Evolutionary conservation across 2,888 invertebrate genomes (phyloP), one percentile per base, ranked within the genome.

Genomic region (Amphipoea lucens): DNA sequence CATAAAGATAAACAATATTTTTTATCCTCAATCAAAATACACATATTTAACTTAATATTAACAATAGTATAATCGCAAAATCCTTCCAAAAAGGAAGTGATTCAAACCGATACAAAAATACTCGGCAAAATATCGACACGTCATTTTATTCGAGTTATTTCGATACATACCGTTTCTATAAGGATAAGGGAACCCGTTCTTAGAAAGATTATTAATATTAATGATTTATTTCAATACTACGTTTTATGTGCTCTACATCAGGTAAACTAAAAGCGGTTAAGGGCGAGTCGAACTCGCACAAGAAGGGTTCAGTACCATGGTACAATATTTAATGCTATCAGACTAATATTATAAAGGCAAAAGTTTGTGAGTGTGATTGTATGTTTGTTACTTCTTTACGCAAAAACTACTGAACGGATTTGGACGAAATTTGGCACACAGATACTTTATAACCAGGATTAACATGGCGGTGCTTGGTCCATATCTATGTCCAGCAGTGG

Each of bases 101-200:
- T 67, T 84, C 87, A 84, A 60, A 23, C 4, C 9, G 36, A 84
- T 70, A 75, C 4, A 66, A 40, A 75, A 76, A 71, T 76, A 63
- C 57, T 73, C 5, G 29, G 42, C 42, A 65, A 62, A 65, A 62
- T 62, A 12, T 57, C 1, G 62, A 84, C 70, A 79, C 87, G 75
- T 84, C 80, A 84, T 83, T 70, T 29, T 11, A 45, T 82, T 63
- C 73, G 29, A 17, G 75, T 67, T 73, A 87, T 70, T 66, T 40
- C 4, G 62, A 69, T 77, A 20, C n/a, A 42, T 29, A 78, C 63
- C 36, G 36, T 17, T 63, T 48, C 14, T 68, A 48, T 36, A 71
- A 3, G 23, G 72, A 73, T 69, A 84, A 1, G 9, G 9, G 29
- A 29, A 74, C 17, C 36, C 1, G 5, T 83, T 86, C 66, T n/a